Evolutionary conservation across 2,888 invertebrate genomes (phyloP).

Genomic region (Bedellia somnulentella): DNA sequence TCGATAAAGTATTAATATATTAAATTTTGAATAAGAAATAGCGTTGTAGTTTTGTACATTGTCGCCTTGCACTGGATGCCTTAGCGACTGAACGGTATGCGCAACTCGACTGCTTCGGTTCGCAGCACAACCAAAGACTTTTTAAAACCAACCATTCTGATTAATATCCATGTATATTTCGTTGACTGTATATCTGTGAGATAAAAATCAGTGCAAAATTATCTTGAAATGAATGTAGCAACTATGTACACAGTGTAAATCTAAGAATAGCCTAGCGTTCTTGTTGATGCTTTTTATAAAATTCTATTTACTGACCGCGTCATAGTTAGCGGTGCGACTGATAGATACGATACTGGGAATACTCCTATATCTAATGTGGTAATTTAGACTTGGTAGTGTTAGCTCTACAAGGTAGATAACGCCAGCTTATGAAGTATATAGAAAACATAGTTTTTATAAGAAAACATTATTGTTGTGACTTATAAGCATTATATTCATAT

Average conservation of each 20-base stretch:
- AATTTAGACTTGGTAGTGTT: slow-evolving; percentile 29
- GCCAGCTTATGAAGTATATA: slow-evolving; percentile 30
- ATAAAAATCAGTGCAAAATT: slow-evolving; percentile 60
- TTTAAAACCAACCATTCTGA: too few species aligned
- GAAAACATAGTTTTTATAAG: neutral
- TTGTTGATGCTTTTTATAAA: slow-evolving; percentile 59
- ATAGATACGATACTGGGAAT: slow-evolving; percentile 42
- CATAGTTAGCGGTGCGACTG: slow-evolving; percentile 51
- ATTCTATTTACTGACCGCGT: slow-evolving; percentile 53
- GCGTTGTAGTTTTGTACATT: too few species aligned
- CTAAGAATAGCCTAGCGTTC: slow-evolving; percentile 55
- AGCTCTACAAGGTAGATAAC: slow-evolving; percentile 20
- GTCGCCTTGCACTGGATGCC: too few species aligned
- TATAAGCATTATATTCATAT: neutral
- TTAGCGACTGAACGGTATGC: too few species aligned
- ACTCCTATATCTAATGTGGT: slow-evolving; percentile 45
- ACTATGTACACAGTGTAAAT: slow-evolving; percentile 58
- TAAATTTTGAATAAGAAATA: too few species aligned
- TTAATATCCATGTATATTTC: too few species aligned
- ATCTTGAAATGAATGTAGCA: slow-evolving; percentile 53
- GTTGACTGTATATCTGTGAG: too few species aligned
- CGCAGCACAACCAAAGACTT: too few species aligned
- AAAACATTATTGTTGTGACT: neutral
- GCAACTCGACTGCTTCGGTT: too few species aligned
- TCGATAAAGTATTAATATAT: too few species aligned